phyloP scores from a whole-genome alignment of 2,797 vertebrate species.

The Neosalanx taihuensis region DNA sequence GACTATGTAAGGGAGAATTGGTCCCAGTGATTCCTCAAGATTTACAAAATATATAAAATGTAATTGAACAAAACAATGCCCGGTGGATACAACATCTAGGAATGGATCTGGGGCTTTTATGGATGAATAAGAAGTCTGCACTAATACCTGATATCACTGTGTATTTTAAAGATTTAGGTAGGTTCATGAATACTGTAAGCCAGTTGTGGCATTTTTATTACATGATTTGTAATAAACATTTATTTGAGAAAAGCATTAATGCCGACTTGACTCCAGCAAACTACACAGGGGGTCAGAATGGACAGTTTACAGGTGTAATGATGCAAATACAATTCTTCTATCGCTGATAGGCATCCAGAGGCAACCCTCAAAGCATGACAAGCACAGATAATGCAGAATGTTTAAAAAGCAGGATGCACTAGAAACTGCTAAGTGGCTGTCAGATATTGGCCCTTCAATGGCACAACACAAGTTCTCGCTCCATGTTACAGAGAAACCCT shows the following conservation, averaged over 20 bases:
- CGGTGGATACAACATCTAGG: neutral
- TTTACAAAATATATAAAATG: neutral
- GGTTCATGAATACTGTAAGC: neutral
- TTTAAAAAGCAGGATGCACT: neutral
- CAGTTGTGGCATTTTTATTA: too few species aligned
- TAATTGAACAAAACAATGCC: neutral
- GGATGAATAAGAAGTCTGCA: neutral
- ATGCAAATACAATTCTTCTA: too few species aligned
- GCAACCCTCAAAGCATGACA: neutral
- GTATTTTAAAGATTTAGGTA: neutral
- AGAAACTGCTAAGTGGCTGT: conserved; percentile 23
- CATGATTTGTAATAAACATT: too few species aligned
- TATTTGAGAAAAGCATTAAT: too few species aligned
- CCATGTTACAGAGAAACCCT: conserved; percentile 22
- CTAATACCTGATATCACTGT: neutral
- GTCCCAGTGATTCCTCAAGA: too few species aligned
- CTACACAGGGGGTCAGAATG: too few species aligned
- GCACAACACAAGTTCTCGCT: conserved; percentile 9
- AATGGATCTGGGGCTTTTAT: too few species aligned
- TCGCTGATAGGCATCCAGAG: neutral
- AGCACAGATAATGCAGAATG: neutral
- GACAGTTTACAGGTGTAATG: too few species aligned
- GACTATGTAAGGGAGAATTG: too few species aligned
- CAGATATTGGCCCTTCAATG: conserved; percentile 16
- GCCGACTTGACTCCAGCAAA: too few species aligned